Percentiles rank a stretch among this genome's conserved stretches.
These are phyloP conservation scores for Euwallacea fornicatus DNA, from an alignment of 1,140 invertebrate species.

Conservation along the genomic window DNA sequence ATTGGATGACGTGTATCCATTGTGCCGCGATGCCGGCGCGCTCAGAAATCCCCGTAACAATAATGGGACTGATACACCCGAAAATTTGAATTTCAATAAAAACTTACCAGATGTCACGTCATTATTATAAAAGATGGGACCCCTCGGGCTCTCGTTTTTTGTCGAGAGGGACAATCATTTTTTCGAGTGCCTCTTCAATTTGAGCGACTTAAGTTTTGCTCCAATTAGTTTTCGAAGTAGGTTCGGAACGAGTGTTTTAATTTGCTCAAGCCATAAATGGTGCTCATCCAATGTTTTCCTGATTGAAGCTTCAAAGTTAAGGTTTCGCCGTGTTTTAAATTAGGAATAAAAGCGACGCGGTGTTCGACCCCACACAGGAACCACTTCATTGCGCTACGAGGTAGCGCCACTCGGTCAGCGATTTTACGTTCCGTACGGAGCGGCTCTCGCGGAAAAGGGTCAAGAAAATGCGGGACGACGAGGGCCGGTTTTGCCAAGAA, in stretches of 20 bases:
- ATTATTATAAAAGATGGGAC: neutral
- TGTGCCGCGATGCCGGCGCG: neutral
- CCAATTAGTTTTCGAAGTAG: conserved; percentile 5
- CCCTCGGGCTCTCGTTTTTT: conserved; percentile 1
- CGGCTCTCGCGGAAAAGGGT: too few relatives aligned
- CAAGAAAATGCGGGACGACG: too few relatives aligned
- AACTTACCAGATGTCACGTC: conserved; percentile 1
- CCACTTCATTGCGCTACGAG: too few relatives aligned
- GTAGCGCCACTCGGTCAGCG: too few relatives aligned
- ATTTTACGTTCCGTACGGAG: too few relatives aligned
- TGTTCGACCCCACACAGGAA: too few relatives aligned
- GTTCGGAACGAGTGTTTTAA: neutral
- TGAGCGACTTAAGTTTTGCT: neutral
- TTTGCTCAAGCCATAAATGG: too few relatives aligned
- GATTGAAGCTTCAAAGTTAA: too few relatives aligned
- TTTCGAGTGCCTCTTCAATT: neutral
- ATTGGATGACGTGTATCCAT: neutral
- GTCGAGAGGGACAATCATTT: neutral
- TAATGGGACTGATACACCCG: neutral
- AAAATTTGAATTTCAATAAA: conserved; percentile 7
- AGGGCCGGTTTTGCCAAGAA: too few relatives aligned
- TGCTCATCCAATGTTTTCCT: too few relatives aligned
- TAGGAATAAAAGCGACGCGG: too few relatives aligned
- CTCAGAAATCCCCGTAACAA: neutral
- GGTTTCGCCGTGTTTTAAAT: too few relatives aligned